Base-by-base conservation (phyloP, 2,113 vertebrate genomes). In the Delphinus delphis region DNA sequence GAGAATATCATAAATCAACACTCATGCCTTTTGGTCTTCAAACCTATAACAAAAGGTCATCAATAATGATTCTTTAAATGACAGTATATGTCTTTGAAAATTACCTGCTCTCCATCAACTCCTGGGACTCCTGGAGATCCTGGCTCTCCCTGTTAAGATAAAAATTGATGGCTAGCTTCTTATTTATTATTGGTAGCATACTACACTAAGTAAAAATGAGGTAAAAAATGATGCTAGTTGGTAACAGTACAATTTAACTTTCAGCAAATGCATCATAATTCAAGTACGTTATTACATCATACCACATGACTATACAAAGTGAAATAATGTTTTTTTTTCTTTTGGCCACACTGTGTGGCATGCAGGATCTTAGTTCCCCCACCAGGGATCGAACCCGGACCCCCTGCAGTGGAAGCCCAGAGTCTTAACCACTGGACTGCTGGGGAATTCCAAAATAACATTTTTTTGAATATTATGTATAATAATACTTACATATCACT, bases 81-180 rank as follows among this genome's bases (percentile, higher is more conserved):
- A 85, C 26, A 63, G 26, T 9, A 31, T 3, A 23, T 44, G 55
- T 74, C 90, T 5, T 14, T 62, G 58, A 90, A 95, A 94, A 58
- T 18, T 99, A 99, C 99, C 99, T 99, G 99, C 96, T 99, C 99
- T 94, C 99, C 99, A 97, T 99, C 99, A 74, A 67, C 98, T 97
- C 99, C 99, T 88, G 99, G 99, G 33, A 98, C 98, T 97, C 99
- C 99, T 95, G 99, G 99, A 95, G 99, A 98, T 79, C 99, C 99
- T 85, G 99, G 98, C 93, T 99, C 99, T 89, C 99, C 99, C 99
- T 99, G 98, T 65, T 95, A 98, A 97, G 95, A 90, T n/a, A 96
- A 97, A n/a, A 94, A 62, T 10, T 17, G 70, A 97, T 93, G 94
- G 65, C 33, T 87, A 77, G 28, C 1, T 44, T 93, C 44, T 80